Evolutionary conservation across 2,888 invertebrate genomes (phyloP).

Genomic region (Magallana nippona): DNA sequence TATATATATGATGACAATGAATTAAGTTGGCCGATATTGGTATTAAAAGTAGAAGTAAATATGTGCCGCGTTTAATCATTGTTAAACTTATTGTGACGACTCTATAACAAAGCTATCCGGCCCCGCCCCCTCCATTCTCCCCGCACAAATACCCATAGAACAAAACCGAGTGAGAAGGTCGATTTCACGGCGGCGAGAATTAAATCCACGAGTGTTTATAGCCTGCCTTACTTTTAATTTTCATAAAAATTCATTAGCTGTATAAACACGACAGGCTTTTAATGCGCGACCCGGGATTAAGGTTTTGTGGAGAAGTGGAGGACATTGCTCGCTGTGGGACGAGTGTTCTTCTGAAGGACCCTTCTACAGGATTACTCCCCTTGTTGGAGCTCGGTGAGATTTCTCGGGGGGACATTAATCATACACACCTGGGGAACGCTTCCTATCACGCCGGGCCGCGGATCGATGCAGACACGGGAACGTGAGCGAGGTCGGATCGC

Average conservation of each 20-base stretch:
- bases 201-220: neutral
- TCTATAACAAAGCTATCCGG: neutral
- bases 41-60: too few relatives aligned
- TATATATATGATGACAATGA: too few relatives aligned
- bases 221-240: constrained; percentile 21
- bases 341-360: neutral
- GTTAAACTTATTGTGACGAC: too few relatives aligned
- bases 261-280: constrained; percentile 8
- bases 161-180: neutral
- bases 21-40: too few relatives aligned
- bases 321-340: neutral
- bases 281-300: neutral
- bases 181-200: constrained; percentile 16
- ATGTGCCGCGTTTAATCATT: too few relatives aligned
- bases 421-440: too few relatives aligned
- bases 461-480: constrained; percentile 2
- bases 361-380: constrained; percentile 6
- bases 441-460: too few relatives aligned
- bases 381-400: neutral
- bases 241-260: constrained; percentile 30
- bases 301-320: neutral
- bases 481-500: neutral
- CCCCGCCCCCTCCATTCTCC: neutral
- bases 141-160: neutral
- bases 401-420: too few relatives aligned